Evolutionary conservation across 2,888 invertebrate genomes (phyloP), one percentile per base, ranked within the genome.

Genomic region (Empis livida): DNA sequence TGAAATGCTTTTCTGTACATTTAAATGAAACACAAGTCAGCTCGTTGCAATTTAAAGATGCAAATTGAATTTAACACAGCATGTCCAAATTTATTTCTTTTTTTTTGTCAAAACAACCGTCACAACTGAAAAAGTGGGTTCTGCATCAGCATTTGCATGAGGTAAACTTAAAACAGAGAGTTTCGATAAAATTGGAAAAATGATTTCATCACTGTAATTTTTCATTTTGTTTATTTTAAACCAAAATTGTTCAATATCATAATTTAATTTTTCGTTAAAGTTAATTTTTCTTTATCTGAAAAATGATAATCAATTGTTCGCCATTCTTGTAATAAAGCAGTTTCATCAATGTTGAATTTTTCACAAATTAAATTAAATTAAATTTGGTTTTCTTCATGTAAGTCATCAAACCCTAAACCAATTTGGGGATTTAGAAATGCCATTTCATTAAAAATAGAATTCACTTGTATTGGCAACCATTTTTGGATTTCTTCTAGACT

Each of bases 91-190:
- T 39, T 39, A 13, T 39, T 39, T 17, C 39, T 16, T 39, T 39
- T 39, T n/a, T 44, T 43, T 43, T 39, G 39, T 43, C 16, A 17
- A 23, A 11, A 43, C 30, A 38, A 43, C 43, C 5, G 42, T 48
- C 20, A 45, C 44, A 27, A 48, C 20, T 30, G 42, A 48, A 40
- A 48, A 45, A 32, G 37, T 45, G 27, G 45, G 44, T 32, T 48
- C 40, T 16, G 39, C 39, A 6, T 48, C 45, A 37, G 42, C 44
- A 31, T 48, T 45, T 42, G 38, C 44, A 23, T 48, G 42, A 45
- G 23, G 42, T 38, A 44, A 37, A 30, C 38, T 44, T n/a, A 48
- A 38, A 11, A 31, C 44, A 14, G 44, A 14, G 3, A 44, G 31
- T 14, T 27, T 30, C 15, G 37, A 42, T 37, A 42, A 30, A 38